Evolutionary conservation across 2,113 vertebrate genomes (phyloP).

Genomic region (Varanus salvator): DNA sequence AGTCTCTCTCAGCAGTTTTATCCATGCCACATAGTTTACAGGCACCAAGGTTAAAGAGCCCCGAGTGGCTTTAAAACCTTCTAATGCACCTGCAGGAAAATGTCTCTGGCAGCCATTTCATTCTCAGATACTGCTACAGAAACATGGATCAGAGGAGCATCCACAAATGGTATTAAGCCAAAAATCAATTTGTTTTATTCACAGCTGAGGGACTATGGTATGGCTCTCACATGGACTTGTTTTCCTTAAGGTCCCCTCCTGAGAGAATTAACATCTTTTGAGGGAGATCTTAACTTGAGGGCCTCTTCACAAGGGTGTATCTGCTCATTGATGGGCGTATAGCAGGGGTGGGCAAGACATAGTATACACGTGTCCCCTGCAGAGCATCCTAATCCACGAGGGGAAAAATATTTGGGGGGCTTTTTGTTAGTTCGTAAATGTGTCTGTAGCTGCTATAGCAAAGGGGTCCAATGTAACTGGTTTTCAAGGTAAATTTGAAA

Average conservation of each 20-base stretch:
- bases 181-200: not conserved
- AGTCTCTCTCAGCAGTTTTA: not conserved
- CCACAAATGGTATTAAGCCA: not conserved
- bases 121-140: not conserved
- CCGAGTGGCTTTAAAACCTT: not conserved
- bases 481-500: no score
- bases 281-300: not conserved
- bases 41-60: not conserved
- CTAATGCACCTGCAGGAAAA: not conserved
- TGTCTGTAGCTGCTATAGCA: no score
- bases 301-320: not conserved
- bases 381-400: no score
- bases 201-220: not conserved
- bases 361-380: no score
- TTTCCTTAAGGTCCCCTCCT: not conserved
- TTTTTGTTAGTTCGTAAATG: no score
- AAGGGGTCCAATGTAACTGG: no score
- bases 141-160: not conserved
- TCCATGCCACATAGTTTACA: constrained; percentile 5
- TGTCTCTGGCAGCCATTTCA: not conserved
- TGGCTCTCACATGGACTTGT: not conserved
- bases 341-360: no score
- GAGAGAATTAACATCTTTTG: constrained; percentile 10
- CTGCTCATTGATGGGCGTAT: not conserved
- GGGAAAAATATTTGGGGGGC: no score